Evolutionary conservation across 2,113 vertebrate species (phyloP), one percentile per base, ranked within the genome.

Genomic region (Oncorhynchus mykiss): DNA sequence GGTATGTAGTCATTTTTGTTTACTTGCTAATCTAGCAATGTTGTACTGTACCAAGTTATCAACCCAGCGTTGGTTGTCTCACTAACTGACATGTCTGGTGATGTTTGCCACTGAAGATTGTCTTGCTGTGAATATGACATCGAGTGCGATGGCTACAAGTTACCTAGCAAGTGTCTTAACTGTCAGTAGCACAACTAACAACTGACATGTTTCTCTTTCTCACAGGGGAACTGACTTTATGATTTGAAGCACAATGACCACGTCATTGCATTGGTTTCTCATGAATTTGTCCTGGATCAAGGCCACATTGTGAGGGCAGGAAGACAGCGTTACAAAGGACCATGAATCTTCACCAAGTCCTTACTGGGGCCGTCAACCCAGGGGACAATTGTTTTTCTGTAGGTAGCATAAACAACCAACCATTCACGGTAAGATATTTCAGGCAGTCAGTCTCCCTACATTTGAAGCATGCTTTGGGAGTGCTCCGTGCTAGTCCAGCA

Each of bases 281-380:
- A 67, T 78, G 67, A 77, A 45, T 74, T 65, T 84, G 74, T 82
- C 62, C 81, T 83, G 68, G 71, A 88, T 79, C 79, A 69, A 73
- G 78, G 75, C 60, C 82, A 69, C 39, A 49, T 78, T 85, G 72
- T 89, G 80, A 88, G 78, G 84, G 74, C 14, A n/a, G 70, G 18
- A 57, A 78, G 54, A 64, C 34, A 77, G 62, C 54, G 51, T 76
- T 82, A 84, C 79, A 60, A 29, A 71, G 60, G 84, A 88, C 68
- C 86, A 99, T 98, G 97, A 97, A 97, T 91, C 95, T 98, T 83
- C 97, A 98, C 91, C 97, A 98, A 90, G 97, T 98, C 86, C 94
- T 99, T 82, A 98, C 97, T 4, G 97, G 97, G 67, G 97, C 97
- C 4, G 97, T 97, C 86, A 99, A 99, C 89, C 96, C 97, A 4